These are phyloP conservation scores for Cyanistes caeruleus DNA, from an alignment of 2,113 vertebrate genomes.

Conservation along the genomic window DNA sequence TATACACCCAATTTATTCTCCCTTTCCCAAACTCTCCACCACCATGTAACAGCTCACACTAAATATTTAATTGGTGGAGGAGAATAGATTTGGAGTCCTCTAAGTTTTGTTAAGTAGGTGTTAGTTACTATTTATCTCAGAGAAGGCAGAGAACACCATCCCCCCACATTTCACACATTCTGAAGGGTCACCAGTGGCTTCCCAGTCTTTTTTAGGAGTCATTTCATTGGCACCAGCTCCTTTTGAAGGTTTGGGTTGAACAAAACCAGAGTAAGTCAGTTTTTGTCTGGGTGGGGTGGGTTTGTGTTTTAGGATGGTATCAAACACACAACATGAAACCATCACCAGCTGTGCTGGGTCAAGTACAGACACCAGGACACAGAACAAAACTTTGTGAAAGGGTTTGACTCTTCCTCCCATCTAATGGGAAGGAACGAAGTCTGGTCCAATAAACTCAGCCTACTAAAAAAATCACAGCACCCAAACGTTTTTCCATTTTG, in stretches of 20 bases:
- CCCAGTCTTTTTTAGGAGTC: not conserved
- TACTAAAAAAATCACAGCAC: not conserved
- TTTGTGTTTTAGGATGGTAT: not conserved
- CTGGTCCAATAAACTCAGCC: not conserved
- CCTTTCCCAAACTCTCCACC: not conserved
- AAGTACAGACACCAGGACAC: not conserved
- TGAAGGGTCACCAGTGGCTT: not conserved
- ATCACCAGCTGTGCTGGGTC: not conserved
- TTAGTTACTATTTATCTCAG: not conserved
- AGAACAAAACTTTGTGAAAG: not conserved
- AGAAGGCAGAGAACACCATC: not conserved
- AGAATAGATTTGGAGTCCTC: not conserved
- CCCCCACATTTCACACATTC: too few species aligned
- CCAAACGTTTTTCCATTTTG: not conserved
- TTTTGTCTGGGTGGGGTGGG: not conserved
- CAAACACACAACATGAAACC: not conserved
- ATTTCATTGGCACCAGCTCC: not conserved
- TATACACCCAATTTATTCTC: not conserved
- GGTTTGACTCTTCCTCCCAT: not conserved
- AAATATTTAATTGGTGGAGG: not conserved
- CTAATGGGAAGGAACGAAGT: not conserved
- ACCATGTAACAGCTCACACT: not conserved
- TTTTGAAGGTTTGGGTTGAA: not conserved
- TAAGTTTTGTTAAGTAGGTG: not conserved
- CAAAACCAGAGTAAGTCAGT: not conserved